These are phyloP conservation scores for Sebastes taczanowskii DNA, from an alignment of 2,797 vertebrate species.

Conservation along the genomic window DNA sequence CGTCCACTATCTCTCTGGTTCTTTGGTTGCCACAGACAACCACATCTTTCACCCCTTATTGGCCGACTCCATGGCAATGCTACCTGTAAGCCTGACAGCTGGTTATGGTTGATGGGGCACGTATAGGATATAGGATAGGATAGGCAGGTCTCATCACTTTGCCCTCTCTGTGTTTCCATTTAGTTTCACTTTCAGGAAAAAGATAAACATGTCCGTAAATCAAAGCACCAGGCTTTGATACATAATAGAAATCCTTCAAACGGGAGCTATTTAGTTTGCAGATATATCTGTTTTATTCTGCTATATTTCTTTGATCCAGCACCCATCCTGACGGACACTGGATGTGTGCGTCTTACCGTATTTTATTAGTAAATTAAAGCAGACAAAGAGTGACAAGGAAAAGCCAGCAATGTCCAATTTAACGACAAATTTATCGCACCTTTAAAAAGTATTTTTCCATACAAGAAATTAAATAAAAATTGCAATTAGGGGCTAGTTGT, in stretches of 20 bases:
- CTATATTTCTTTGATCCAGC: too few species aligned
- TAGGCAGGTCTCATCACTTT: background rate
- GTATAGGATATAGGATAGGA: background rate
- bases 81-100: constrained; percentile 14
- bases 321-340: too few species aligned
- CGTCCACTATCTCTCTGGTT: constrained; percentile 50
- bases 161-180: background rate
- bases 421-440: background rate
- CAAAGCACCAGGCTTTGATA: background rate
- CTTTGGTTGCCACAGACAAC: constrained; percentile 73
- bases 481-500: background rate
- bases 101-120: constrained; percentile 7
- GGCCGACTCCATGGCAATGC: constrained; percentile 74
- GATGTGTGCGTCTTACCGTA: too few species aligned
- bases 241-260: too few species aligned
- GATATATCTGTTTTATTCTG: too few species aligned
- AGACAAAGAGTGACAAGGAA: background rate
- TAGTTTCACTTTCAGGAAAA: background rate
- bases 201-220: background rate
- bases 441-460: background rate
- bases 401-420: background rate
- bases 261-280: too few species aligned
- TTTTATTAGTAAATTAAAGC: background rate
- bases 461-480: background rate
- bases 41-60: constrained; percentile 70